These are phyloP conservation scores for Athripsodes cinereus DNA, from an alignment of 2,888 invertebrate species.

Conservation along the genomic window DNA sequence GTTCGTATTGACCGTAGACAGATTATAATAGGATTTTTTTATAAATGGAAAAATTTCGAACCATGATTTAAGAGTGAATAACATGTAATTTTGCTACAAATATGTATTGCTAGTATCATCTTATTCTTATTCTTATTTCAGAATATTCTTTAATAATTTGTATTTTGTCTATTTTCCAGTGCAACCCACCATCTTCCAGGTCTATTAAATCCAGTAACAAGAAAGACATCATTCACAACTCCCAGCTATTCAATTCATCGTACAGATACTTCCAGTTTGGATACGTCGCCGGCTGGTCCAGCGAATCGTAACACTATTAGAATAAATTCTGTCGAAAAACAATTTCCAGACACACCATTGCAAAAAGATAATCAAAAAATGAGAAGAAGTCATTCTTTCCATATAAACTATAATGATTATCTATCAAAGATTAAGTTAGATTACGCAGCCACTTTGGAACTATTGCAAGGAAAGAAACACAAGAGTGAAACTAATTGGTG, in stretches of 20 bases:
- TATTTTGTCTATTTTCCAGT: background rate
- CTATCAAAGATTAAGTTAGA: constrained; percentile 55
- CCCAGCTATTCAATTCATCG: constrained; percentile 18
- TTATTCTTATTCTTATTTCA: no score
- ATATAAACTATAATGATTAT: constrained; percentile 63
- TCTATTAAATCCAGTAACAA: background rate
- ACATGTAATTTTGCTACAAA: no score
- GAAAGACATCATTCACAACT: constrained; percentile 25
- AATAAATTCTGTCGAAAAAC: constrained; percentile 31
- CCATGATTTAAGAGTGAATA: no score
- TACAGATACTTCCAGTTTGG: constrained; percentile 48
- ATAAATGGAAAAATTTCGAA: no score
- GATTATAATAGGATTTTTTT: no score
- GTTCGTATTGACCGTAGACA: background rate
- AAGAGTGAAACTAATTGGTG: constrained; percentile 49
- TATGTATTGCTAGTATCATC: no score
- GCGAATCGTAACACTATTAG: constrained; percentile 42
- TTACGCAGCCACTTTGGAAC: constrained; percentile 50
- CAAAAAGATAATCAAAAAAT: constrained; percentile 49
- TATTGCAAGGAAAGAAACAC: constrained; percentile 48
- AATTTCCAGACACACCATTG: constrained; percentile 35
- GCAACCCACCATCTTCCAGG: background rate
- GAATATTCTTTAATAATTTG: no score
- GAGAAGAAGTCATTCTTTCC: constrained; percentile 58
- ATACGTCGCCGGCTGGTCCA: constrained; percentile 48